Evolutionary conservation across 2,113 vertebrate species (phyloP), one percentile per base, ranked within the genome.

Genomic region (Sardina pilchardus): DNA sequence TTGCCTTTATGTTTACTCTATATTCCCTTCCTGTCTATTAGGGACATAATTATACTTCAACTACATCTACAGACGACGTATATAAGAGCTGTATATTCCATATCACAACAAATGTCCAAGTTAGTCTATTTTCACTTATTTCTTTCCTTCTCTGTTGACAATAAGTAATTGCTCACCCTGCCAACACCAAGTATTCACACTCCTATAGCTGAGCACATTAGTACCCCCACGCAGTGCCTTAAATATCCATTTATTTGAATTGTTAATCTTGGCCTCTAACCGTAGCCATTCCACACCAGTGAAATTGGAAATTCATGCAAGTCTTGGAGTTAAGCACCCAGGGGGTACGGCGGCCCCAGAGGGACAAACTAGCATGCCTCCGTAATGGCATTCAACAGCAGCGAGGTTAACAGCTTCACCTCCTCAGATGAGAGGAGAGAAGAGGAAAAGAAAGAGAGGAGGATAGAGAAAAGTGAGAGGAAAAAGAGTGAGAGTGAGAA

Each of bases 251-350:
- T 91, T 89, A 89, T 91, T 90, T 88, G 85, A 91, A 88, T 87
- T 88, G 86, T 89, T 89, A 87, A 92, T 89, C 85, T 42, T 81
- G 56, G 56, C 85, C 47, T 86, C 84, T 88, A 85, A 87, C 89
- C 86, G 56, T 86, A 88, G 91, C 87, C 87, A 91, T 84, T 91
- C 80, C 82, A 89, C 67, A 88, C 84, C 42, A 78, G 71, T 86
- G 85, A 86, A 84, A 90, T 86, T 90, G 86, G 78, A 88, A 92
- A 92, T 90, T 92, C 85, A 84, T 91, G 80, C 75, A 83, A 85
- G 82, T 87, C 83, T 81, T 39, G 81, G 67, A 75, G 30, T 75
- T 75, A 36, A 34, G 26, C 67, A 75, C 67, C 67, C 26, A 16
- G 67, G 26, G 67, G 83, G 85, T 81, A 84, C 47, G 30, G 82